Base-by-base conservation (phyloP, 2,888 invertebrate genomes). In the Chymomyza fuscimana region DNA sequence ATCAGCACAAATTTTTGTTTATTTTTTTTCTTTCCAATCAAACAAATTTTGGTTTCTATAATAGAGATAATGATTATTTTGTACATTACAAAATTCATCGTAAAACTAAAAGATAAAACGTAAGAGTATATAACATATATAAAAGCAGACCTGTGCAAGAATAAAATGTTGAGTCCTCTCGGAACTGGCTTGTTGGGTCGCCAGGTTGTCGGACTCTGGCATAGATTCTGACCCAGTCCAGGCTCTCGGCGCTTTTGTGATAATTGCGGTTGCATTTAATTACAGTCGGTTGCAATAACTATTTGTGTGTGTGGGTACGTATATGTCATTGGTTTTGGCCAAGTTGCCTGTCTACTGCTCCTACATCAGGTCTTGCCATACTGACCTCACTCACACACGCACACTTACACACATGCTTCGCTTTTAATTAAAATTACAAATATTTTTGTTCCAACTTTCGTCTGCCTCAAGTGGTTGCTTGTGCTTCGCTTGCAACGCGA, bases 231-330 rank as follows among this genome's bases (percentile, higher is more conserved):
- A 12, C 40, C 40, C 12, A 4, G 40, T 46, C 40, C 40, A 46
- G 40, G 3, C 40, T 58, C 88, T 85, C 79, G 88, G 79, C 79
- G 81, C 83, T 85, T 87, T 85, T 87, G 85, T 86, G 87, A 87
- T 86, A 86, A 86, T 86, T 86, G 86, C 87, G 88, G 87, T 85
- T 81, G 88, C 87, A 88, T 86, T 88, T 87, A 81, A 88, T 86
- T 86, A 84, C 83, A 87, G 83, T 82, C 76, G 70, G 87, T 76
- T 86, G 83, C 83, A 84, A 77, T 83, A 74, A 69, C 63, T 60
- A 46, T 46, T 10, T 46, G 40, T 46, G 70, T n/a, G 63, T 63
- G 59, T 59, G 25, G 25, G 25, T 29, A 12, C 58, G 58, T 58
- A 25, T 22, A 9, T 50, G 19, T 50, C 16, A 19, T n/a, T 46